Base-by-base conservation (phyloP, 2,113 vertebrate genomes). In the Colaptes auratus region DNA sequence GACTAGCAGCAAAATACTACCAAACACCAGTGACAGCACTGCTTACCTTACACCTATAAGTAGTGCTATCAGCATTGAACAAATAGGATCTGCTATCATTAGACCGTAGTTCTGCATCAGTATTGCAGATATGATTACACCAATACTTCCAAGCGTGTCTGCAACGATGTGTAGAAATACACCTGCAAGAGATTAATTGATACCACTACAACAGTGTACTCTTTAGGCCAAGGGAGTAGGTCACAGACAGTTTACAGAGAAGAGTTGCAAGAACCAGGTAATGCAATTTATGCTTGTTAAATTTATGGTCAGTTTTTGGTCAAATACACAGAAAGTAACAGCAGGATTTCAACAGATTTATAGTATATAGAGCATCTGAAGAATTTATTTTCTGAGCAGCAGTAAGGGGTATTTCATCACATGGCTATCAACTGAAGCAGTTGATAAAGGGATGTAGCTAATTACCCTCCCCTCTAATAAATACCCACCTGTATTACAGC, bases 1-100 rank as follows among this genome's bases (percentile, higher is more conserved):
- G 95, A 86, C 17, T n/a, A 78, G 48, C 30, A 84, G 3, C 12
- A 84, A 65, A 83, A 27, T 25, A 50, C 30, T 39, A 75, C 50
- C 46, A 46, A 83, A 20, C 17, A 56, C 4, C 72, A 94, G n/a
- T 11, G 25, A 55, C 0, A 80, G 15, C 11, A 93, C 28, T 2
- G 52, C 98, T 98, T 95, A 99, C 99, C 99, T 99, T 96, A 99
- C 96, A 88, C 99, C 99, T 95, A 99, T 99, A 88, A 99, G 99
- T 46, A 99, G 73, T 59, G 99, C 97, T 95, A 99, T 99, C 61
- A 99, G 97, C 98, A 99, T 99, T 74, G 99, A 99, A 96, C 99
- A 99, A 97, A 99, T 98, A 24, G 99, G 99, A 92, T 99, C 99
- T 17, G 99, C 99, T 93, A 99, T 99, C 99, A 99, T 99, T 78